phyloP scores from a whole-genome alignment of 2,888 invertebrate species.

The Campoplex nolae region DNA sequence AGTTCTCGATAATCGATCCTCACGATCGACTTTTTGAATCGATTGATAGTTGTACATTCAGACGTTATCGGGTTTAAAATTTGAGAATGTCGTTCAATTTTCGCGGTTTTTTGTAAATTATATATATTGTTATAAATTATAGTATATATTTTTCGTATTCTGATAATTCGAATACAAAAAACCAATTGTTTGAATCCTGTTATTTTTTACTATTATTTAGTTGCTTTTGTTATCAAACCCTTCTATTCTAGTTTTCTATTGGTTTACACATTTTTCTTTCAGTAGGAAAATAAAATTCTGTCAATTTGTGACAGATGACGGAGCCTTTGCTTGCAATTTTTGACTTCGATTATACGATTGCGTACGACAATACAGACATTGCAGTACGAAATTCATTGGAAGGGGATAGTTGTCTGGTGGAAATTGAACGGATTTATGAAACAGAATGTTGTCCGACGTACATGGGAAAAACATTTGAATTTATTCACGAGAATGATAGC shows the following conservation, averaged over 20 bases:
- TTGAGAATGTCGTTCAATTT: not conserved
- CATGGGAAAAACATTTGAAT: not conserved
- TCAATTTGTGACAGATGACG: not conserved
- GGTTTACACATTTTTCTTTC: not conserved
- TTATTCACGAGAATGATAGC: not conserved
- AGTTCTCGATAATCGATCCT: too few species aligned
- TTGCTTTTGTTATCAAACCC: too few species aligned
- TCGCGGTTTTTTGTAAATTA: not conserved
- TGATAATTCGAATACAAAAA: too few species aligned
- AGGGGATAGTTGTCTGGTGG: not conserved
- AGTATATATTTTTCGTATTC: too few species aligned
- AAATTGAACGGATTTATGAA: not conserved
- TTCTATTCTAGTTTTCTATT: not conserved
- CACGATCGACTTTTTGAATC: too few species aligned
- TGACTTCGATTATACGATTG: not conserved
- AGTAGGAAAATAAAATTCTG: not conserved
- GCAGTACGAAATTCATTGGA: not conserved
- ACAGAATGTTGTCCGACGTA: not conserved
- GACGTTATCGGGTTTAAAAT: not conserved
- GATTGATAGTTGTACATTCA: too few species aligned
- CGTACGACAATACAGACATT: not conserved
- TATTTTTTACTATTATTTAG: too few species aligned
- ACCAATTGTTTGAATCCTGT: too few species aligned
- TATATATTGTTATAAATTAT: not conserved
- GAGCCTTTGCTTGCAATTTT: not conserved